phyloP scores from a whole-genome alignment of 1,140 invertebrate genomes.

The Drosophila mayri region DNA sequence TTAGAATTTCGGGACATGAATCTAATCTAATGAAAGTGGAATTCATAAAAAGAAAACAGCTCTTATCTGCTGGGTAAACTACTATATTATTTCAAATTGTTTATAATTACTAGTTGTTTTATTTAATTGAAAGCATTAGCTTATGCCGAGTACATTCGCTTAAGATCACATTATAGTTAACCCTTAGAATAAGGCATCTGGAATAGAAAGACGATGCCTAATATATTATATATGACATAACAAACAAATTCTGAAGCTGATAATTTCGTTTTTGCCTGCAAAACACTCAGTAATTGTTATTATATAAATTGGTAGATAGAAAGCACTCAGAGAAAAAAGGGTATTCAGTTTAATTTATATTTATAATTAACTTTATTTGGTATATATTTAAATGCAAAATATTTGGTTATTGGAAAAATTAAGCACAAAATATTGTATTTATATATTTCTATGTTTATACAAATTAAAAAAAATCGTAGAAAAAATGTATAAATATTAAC shows the following conservation, averaged over 20 bases:
- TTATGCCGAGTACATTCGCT: background rate
- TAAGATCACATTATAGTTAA: background rate
- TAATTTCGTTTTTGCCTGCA: background rate
- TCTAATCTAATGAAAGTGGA: conserved; percentile 10
- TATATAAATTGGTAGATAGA: background rate
- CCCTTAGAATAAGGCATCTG: background rate
- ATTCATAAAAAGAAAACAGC: conserved; percentile 2
- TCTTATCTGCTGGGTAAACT: background rate
- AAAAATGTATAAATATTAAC: background rate
- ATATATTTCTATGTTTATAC: background rate
- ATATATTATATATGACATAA: background rate
- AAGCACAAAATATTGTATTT: too few relatives aligned
- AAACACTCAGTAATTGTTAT: background rate
- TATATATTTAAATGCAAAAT: too few relatives aligned
- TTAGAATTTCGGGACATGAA: conserved; percentile 3
- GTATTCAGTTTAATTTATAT: background rate
- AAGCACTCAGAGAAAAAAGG: background rate
- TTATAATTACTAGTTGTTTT: background rate
- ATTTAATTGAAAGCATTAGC: background rate
- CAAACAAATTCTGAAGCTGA: background rate
- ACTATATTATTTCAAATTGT: background rate
- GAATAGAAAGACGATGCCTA: background rate
- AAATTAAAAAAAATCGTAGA: background rate
- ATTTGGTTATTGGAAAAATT: too few relatives aligned
- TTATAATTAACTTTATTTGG: background rate